A percentile compares a stretch with the other conserved stretches of the same genome.
Conservation (phyloP, 1,140 invertebrate species). For the Rhagoletis zephyria region DNA sequence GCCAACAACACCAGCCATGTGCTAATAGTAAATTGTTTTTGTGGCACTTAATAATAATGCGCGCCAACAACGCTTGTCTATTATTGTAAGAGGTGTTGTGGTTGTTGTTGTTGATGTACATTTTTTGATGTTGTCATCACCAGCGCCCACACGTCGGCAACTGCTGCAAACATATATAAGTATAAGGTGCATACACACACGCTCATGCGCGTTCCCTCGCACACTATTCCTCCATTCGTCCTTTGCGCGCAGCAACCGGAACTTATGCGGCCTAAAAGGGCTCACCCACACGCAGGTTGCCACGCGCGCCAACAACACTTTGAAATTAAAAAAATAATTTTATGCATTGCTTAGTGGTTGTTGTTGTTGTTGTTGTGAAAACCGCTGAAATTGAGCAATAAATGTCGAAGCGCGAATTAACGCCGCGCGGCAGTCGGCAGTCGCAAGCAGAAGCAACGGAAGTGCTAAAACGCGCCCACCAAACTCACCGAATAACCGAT, state of each 20-base stretch:
- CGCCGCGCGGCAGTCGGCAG: background rate
- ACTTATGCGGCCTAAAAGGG: slow-evolving; percentile 41
- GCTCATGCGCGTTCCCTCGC: background rate
- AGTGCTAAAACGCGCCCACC: slow-evolving; percentile 31
- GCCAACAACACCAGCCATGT: background rate
- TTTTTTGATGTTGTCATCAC: slow-evolving; percentile 34
- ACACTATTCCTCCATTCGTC: background rate
- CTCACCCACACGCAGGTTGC: slow-evolving; percentile 6
- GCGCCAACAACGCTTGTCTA: background rate
- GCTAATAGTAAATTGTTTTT: slow-evolving; percentile 35
- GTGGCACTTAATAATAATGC: slow-evolving; percentile 40
- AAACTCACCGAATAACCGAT: background rate
- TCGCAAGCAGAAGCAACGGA: slow-evolving; percentile 19
- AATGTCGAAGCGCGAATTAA: slow-evolving; percentile 30
- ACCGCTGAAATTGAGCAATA: slow-evolving; percentile 51
- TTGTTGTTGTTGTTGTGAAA: slow-evolving; percentile 35
- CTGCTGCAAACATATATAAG: background rate
- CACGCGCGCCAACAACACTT: slow-evolving; percentile 5
- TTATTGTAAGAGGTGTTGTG: slow-evolving; percentile 31
- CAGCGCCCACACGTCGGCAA: slow-evolving; percentile 11
- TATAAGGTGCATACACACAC: background rate
- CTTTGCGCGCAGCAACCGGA: slow-evolving; percentile 2
- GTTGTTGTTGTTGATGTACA: slow-evolving; percentile 54
- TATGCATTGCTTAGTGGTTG: background rate
- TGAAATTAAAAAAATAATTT: slow-evolving; percentile 1